phyloP scores from a whole-genome alignment of 2,113 vertebrate genomes.

The Centropus bengalensis region DNA sequence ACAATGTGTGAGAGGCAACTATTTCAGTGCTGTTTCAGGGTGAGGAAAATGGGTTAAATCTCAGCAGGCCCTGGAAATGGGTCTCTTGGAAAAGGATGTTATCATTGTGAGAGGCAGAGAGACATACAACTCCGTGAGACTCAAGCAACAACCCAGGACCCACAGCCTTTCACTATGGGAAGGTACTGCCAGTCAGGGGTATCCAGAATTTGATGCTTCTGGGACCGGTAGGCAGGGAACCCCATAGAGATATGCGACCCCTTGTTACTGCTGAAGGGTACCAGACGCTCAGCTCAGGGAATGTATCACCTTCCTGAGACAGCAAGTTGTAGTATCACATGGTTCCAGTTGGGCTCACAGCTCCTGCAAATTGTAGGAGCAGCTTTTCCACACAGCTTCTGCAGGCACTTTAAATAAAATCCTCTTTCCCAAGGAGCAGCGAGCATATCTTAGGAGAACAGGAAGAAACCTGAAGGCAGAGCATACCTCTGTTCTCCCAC shows the following conservation, averaged over 20 bases:
- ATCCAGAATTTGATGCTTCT: neutral
- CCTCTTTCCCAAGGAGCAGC: neutral
- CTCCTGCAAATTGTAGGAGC: neutral
- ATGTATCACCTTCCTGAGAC: fast-evolving
- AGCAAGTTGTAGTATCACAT: neutral
- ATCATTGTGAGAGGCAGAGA: neutral
- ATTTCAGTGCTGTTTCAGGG: neutral
- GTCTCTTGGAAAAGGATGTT: neutral
- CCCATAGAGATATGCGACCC: neutral
- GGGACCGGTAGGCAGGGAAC: neutral
- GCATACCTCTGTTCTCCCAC: neutral
- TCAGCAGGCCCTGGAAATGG: neutral
- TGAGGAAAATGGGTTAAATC: constrained; percentile 22
- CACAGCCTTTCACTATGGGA: neutral
- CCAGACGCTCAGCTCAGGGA: fast-evolving
- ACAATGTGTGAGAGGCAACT: neutral
- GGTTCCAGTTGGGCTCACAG: neutral
- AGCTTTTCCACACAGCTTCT: neutral
- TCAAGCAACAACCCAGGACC: neutral
- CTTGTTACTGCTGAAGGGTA: neutral
- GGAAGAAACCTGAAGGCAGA: neutral
- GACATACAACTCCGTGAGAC: neutral
- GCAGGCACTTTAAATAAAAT: neutral
- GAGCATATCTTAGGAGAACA: neutral
- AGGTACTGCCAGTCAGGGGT: neutral